Evolutionary conservation across 2,113 vertebrate genomes (phyloP).

Genomic region (Larimichthys polyactis): DNA sequence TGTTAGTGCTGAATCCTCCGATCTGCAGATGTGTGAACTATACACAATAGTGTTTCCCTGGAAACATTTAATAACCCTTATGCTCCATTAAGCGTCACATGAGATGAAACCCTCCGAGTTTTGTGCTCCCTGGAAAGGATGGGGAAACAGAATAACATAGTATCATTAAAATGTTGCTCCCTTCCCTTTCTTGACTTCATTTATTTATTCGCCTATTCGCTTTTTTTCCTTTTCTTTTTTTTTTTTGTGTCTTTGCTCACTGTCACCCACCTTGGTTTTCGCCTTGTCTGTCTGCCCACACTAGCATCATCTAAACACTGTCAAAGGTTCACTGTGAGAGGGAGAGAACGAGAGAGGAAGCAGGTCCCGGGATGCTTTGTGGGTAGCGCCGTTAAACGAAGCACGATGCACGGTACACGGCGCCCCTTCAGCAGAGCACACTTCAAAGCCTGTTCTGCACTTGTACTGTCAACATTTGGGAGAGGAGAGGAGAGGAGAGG

Average conservation of each 20-base stretch:
- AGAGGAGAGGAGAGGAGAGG: constrained; percentile 59
- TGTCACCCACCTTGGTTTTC: constrained; percentile 59
- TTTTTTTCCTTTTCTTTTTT: constrained; percentile 24
- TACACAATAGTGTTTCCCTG: constrained; percentile 63
- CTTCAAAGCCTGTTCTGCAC: constrained; percentile 87
- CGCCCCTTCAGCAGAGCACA: constrained; percentile 78
- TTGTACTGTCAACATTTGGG: constrained; percentile 86
- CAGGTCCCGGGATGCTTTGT: constrained; percentile 81
- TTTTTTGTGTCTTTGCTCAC: constrained; percentile 16
- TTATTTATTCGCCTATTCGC: constrained; percentile 75
- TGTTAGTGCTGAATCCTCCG: constrained; percentile 64
- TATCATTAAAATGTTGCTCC: constrained; percentile 81
- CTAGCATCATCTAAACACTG: constrained; percentile 69
- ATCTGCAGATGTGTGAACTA: constrained; percentile 70
- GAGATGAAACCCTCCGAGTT: constrained; percentile 77
- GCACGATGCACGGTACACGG: constrained; percentile 72
- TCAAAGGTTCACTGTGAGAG: constrained; percentile 63
- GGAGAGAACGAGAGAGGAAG: constrained; percentile 53
- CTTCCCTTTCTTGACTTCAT: constrained; percentile 65
- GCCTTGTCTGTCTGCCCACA: constrained; percentile 68
- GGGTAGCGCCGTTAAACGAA: constrained; percentile 82
- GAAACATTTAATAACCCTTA: constrained; percentile 82
- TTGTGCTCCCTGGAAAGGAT: constrained; percentile 32
- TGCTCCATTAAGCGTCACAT: constrained; percentile 79
- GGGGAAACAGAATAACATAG: constrained; percentile 72